phyloP scores from a whole-genome alignment of 1,140 invertebrate species.

The Trachymyrmex septentrionalis region DNA sequence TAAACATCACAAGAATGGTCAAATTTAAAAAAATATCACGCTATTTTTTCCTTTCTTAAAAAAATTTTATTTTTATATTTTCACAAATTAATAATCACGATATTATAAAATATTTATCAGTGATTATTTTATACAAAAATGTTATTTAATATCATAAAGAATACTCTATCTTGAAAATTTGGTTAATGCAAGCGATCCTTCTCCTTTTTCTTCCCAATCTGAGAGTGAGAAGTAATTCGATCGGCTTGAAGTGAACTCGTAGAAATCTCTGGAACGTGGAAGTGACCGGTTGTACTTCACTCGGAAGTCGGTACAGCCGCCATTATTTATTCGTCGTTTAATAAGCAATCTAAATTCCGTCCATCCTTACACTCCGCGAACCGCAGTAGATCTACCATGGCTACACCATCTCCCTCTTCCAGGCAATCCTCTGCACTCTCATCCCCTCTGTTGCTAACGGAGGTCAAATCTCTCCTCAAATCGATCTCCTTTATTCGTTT shows the following conservation, averaged over 20 bases:
- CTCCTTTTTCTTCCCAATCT: neutral
- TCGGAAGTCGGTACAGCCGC: conserved; percentile 54
- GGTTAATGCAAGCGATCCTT: conserved; percentile 24
- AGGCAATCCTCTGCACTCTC: conserved; percentile 55
- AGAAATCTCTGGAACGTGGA: conserved; percentile 56
- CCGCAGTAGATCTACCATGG: conserved; percentile 41
- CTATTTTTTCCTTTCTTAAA: neutral
- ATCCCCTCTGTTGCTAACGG: conserved; percentile 68
- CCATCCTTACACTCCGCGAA: conserved; percentile 79
- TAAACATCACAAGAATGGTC: neutral
- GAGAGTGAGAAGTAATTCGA: conserved; percentile 30
- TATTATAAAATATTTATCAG: neutral
- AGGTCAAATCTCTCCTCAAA: conserved; percentile 81
- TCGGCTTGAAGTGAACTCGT: conserved; percentile 33
- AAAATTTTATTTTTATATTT: neutral
- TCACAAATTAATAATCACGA: neutral
- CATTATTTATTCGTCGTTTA: conserved; percentile 85
- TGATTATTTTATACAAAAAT: conserved; percentile 1
- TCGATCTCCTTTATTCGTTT: conserved; percentile 74
- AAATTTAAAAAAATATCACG: neutral
- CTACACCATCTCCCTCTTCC: conserved; percentile 26
- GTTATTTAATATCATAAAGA: neutral
- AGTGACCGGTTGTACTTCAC: conserved; percentile 57
- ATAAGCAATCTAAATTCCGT: conserved; percentile 86
- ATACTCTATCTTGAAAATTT: neutral